Percentiles rank a stretch among this genome's conserved stretches.
Evolutionary conservation across 1,140 invertebrate species (phyloP).

Genomic region (Brachionus paranguensis): DNA sequence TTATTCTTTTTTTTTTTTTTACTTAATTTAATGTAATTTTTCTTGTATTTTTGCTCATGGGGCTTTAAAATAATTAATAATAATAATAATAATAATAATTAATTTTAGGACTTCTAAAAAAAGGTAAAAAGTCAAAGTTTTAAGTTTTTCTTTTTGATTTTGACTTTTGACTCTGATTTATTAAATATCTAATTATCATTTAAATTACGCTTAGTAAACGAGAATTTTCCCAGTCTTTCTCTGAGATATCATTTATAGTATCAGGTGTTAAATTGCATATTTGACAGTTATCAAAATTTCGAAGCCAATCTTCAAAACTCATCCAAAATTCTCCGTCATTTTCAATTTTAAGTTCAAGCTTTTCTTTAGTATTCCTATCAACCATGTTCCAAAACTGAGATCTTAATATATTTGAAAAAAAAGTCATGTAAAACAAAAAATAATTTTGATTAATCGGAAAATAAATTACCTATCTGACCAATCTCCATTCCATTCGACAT

Average conservation of each 20-base stretch:
- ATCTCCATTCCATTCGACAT: conserved; percentile 88
- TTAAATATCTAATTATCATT: background rate
- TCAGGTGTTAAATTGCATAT: conserved; percentile 40
- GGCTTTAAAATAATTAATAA: too few species aligned
- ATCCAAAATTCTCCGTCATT: conserved; percentile 41
- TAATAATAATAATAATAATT: too few species aligned
- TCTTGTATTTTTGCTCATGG: too few species aligned
- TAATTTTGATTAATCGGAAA: background rate
- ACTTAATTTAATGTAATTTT: too few species aligned
- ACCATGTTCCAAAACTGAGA: conserved; percentile 74
- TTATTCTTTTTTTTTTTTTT: too few species aligned
- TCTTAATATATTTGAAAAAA: background rate
- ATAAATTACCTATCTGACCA: conserved; percentile 36
- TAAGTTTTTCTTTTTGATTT: too few species aligned
- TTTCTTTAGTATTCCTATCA: conserved; percentile 75
- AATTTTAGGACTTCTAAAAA: too few species aligned
- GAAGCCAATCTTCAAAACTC: conserved; percentile 38
- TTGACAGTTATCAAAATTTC: conserved; percentile 39
- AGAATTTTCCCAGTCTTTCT: conserved; percentile 5
- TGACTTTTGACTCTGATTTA: too few species aligned
- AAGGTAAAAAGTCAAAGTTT: too few species aligned
- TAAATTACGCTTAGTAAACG: background rate
- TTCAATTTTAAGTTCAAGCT: conserved; percentile 62
- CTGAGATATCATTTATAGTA: conserved; percentile 13
- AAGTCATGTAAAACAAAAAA: background rate